These are phyloP conservation scores for Sardina pilchardus DNA, from an alignment of 2,113 vertebrate genomes.

Conservation along the genomic window DNA sequence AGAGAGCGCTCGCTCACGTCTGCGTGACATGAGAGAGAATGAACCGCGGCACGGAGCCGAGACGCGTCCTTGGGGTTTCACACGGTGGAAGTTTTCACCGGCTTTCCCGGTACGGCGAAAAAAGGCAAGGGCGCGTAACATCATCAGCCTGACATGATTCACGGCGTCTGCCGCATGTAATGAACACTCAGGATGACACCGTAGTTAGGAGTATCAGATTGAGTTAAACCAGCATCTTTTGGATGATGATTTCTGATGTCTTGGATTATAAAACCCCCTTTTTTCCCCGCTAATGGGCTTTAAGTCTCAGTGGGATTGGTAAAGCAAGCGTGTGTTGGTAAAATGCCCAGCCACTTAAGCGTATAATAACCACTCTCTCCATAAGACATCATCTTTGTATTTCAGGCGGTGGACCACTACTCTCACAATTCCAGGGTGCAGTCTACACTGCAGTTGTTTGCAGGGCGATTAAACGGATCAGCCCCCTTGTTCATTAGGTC, in stretches of 20 bases:
- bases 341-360: no score
- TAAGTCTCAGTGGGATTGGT: no score
- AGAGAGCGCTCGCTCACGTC: neutral
- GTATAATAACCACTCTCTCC: neutral
- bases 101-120: no score
- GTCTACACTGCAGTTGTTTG: neutral
- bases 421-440: neutral
- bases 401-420: neutral
- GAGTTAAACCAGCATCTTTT: neutral
- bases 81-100: neutral
- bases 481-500: neutral
- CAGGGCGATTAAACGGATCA: neutral
- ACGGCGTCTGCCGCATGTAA: neutral
- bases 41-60: neutral
- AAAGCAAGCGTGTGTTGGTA: no score
- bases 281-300: neutral
- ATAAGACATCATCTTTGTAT: neutral
- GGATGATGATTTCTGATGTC: neutral
- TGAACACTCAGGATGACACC: neutral
- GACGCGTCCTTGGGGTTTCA: neutral
- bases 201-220: neutral
- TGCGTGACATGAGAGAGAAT: conserved; percentile 2
- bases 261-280: neutral
- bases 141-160: no score
- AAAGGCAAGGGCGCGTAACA: no score